Percentiles rank a stretch among this genome's conserved stretches.
Conservation (phyloP, 2,888 invertebrate genomes). For the Hypolimnas misippus region DNA sequence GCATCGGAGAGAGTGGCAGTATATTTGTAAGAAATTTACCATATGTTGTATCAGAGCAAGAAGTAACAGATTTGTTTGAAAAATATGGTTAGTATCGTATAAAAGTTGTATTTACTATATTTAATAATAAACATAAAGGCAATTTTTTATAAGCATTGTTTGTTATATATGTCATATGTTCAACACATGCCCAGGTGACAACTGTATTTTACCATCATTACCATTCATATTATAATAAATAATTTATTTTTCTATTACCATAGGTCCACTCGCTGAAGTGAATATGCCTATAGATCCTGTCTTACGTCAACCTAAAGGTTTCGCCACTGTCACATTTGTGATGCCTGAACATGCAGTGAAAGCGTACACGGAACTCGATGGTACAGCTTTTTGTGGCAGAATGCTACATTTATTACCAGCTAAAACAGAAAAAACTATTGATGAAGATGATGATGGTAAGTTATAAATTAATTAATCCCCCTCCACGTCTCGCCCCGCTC, state of each 20-base stretch:
- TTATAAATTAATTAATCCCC: too few species aligned
- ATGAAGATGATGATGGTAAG: conserved; percentile 73
- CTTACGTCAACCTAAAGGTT: conserved; percentile 94
- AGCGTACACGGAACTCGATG: conserved; percentile 95
- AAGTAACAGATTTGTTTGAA: conserved; percentile 91
- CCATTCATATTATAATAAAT: too few species aligned
- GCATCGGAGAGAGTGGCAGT: conserved; percentile 94
- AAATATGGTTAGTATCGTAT: conserved; percentile 87
- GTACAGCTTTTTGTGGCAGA: conserved; percentile 95
- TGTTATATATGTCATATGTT: too few species aligned
- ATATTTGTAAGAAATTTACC: conserved; percentile 96
- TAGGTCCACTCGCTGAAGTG: conserved; percentile 93
- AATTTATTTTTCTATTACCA: neutral
- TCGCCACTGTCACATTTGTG: conserved; percentile 95
- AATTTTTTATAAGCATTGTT: neutral
- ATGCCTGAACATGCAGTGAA: conserved; percentile 97
- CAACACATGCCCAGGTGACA: too few species aligned
- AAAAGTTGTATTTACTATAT: neutral
- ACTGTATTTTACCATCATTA: too few species aligned
- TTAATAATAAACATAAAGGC: too few species aligned
- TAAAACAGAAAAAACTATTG: conserved; percentile 84
- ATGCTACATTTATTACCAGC: conserved; percentile 97
- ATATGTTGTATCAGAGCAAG: conserved; percentile 93
- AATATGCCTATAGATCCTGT: conserved; percentile 93
- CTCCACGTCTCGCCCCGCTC: too few species aligned